Evolutionary conservation across 2,888 invertebrate species (phyloP), one percentile per base, ranked within the genome.

Genomic region (Pseudococcus jackbeardsleyi): DNA sequence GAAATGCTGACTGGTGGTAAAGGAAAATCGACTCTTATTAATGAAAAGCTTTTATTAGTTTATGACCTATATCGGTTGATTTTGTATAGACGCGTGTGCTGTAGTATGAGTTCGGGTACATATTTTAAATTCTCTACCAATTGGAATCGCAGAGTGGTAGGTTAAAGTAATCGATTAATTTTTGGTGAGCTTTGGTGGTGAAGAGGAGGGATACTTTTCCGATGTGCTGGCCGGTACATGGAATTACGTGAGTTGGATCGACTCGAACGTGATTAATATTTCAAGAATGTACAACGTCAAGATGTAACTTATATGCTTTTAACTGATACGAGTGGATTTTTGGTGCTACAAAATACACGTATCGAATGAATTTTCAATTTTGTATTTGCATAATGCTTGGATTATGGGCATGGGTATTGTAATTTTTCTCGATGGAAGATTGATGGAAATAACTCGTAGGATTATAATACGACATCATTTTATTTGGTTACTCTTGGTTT

Each of bases 251-350:
- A 72, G 68, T 33, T 72, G 68, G 68, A 12, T 72, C 33, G 26
- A 72, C 68, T 59, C 59, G 68, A 26, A 72, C 26, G 33, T 72
- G 68, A 72, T 72, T 72, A 72, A 72, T 72, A 72, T 72, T 72
- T 72, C 68, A 72, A 72, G 68, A 72, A 72, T 72, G 26, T 15
- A 15, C 68, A 12, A 9, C 26, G 68, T 72, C 68, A 26, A 72
- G 68, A 72, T 72, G 68, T 33, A 33, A 33, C 26, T 33, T 72
- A 72, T 7, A 59, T 26, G 68, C 68, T 72, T 72, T 72, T 11
- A 11, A 50, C 5, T 17, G 12, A 50, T 50, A 50, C 50, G 17
- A 15, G 17, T 33, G 26, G 26, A 33, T 33, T 33, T 33, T 33
- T 33, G 26, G 26, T 33, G 1, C 5, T 50, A 50, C 50, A 1